phyloP scores from a whole-genome alignment of 2,113 vertebrate species.

The Triplophysa tibetana region DNA sequence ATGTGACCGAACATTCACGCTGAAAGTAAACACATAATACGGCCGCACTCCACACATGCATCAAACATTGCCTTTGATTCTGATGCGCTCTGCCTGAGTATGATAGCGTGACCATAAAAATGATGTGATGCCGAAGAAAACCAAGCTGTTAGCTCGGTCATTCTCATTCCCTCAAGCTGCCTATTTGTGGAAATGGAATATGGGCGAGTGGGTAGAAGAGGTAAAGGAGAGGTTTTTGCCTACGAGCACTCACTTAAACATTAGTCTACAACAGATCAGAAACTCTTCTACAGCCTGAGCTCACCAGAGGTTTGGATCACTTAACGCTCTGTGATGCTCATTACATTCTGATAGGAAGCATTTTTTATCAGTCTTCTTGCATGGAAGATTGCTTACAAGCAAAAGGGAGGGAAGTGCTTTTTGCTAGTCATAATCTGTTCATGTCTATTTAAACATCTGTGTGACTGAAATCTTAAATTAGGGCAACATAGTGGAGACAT shows the following conservation, averaged over 20 bases:
- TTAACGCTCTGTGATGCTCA: constrained; percentile 48
- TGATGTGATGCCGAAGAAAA: constrained; percentile 48
- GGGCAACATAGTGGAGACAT: too few relatives aligned
- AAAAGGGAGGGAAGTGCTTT: constrained; percentile 7
- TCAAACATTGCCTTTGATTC: background rate
- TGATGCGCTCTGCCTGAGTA: background rate
- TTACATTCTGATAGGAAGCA: constrained; percentile 22
- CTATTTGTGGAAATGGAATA: constrained; percentile 52
- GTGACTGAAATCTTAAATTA: constrained; percentile 34
- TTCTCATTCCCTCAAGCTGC: constrained; percentile 28
- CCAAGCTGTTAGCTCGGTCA: constrained; percentile 42
- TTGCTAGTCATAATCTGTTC: constrained; percentile 37
- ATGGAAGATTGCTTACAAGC: constrained; percentile 48
- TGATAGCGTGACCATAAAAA: constrained; percentile 41
- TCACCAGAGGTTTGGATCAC: constrained; percentile 47
- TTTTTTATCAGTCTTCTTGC: constrained; percentile 36
- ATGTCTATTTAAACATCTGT: constrained; percentile 34
- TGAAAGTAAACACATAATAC: constrained; percentile 52
- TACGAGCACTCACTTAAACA: constrained; percentile 38
- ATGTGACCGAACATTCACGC: background rate
- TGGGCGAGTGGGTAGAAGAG: constrained; percentile 52
- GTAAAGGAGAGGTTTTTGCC: constrained; percentile 40
- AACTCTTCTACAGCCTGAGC: constrained; percentile 15
- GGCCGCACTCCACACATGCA: background rate
- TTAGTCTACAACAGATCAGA: constrained; percentile 54